These are phyloP conservation scores for Knipowitschia caucasica DNA, from an alignment of 2,797 vertebrate genomes.

Conservation along the genomic window DNA sequence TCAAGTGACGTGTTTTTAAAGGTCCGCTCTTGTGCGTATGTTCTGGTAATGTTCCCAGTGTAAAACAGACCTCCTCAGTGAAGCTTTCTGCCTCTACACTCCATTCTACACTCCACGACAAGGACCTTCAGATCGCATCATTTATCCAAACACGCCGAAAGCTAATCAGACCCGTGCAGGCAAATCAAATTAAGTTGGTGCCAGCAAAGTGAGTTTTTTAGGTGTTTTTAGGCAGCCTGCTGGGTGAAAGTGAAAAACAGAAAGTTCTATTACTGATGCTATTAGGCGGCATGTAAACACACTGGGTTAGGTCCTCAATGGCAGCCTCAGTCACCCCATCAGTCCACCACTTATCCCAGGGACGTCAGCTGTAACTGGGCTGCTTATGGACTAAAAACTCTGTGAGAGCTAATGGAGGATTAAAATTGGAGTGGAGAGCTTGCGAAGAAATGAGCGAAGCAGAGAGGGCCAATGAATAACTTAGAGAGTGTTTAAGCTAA, in stretches of 20 bases:
- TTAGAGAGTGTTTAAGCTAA: no score
- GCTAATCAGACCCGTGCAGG: slow-evolving; percentile 41
- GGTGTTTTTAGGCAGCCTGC: slow-evolving; percentile 52
- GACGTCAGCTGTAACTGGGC: slow-evolving; percentile 7
- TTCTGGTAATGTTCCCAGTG: background rate
- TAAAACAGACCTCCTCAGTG: slow-evolving; percentile 21
- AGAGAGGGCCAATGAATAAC: no score
- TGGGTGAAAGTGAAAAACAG: slow-evolving; percentile 46
- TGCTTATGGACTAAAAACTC: background rate
- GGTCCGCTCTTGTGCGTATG: no score
- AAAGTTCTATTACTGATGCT: slow-evolving; percentile 61
- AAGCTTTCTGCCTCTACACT: slow-evolving; percentile 21
- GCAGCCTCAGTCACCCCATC: slow-evolving; percentile 33
- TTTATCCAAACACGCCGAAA: slow-evolving; percentile 50
- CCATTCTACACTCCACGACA: slow-evolving; percentile 24
- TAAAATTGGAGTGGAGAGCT: background rate
- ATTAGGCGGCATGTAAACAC: slow-evolving; percentile 60
- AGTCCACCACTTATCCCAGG: slow-evolving; percentile 17
- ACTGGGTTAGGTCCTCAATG: slow-evolving; percentile 31
- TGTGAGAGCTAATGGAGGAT: background rate
- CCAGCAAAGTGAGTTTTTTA: slow-evolving; percentile 38
- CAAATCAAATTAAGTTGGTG: slow-evolving; percentile 52
- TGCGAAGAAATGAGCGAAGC: background rate
- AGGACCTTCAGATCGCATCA: slow-evolving; percentile 38
- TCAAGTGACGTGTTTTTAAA: background rate